Conservation (phyloP, 2,797 vertebrate genomes). For the Semotilus atromaculatus region DNA sequence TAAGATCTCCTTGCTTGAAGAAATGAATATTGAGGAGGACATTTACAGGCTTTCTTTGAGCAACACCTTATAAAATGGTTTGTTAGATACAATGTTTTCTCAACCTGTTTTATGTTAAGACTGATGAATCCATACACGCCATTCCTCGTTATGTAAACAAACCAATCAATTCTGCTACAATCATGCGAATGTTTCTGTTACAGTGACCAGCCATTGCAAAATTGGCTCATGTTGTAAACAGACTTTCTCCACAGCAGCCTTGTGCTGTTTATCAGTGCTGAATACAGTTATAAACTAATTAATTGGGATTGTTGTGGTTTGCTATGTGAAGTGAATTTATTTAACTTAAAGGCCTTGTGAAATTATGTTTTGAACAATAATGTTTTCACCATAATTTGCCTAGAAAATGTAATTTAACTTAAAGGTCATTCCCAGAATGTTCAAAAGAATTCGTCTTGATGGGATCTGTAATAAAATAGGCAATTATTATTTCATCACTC, state of each 20-base stretch:
- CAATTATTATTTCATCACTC: slow-evolving; percentile 3
- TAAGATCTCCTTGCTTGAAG: not conserved
- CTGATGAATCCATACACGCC: not conserved
- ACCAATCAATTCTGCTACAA: not conserved
- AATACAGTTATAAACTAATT: not conserved
- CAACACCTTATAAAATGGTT: slow-evolving; percentile 1
- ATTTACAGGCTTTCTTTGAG: not conserved
- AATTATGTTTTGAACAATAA: not conserved
- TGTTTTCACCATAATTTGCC: not conserved
- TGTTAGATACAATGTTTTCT: not conserved
- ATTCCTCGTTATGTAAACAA: slow-evolving; percentile 13
- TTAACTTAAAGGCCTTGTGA: not conserved
- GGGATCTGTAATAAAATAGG: slow-evolving; percentile 41
- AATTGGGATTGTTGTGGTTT: slow-evolving; percentile 9
- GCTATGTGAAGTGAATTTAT: not conserved
- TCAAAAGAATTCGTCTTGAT: not conserved
- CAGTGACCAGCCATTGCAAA: not conserved
- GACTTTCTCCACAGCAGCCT: not conserved
- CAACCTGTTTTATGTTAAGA: not conserved
- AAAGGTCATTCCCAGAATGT: not conserved
- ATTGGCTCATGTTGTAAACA: not conserved
- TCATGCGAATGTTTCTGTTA: slow-evolving; percentile 1
- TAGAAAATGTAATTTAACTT: not conserved
- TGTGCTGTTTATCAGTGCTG: slow-evolving; percentile 25
- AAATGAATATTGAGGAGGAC: not conserved